Evolutionary conservation across 2,113 vertebrate species (phyloP).

Genomic region (Bubo blakistoni): DNA sequence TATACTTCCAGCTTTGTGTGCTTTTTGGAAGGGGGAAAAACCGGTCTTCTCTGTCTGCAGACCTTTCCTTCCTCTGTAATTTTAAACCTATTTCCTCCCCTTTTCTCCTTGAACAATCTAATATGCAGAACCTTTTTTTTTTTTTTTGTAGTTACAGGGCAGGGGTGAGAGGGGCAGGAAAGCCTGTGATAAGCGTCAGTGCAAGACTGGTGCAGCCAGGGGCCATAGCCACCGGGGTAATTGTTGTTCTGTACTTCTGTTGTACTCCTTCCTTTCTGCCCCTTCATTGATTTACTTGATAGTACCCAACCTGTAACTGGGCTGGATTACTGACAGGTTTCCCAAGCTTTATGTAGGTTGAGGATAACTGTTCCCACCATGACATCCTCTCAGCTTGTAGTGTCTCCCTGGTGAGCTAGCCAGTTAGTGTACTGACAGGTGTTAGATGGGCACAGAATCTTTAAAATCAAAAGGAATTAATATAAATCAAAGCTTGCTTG

Average conservation of each 20-base stretch:
- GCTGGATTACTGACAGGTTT: background rate
- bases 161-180: background rate
- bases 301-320: background rate
- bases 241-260: background rate
- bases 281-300: background rate
- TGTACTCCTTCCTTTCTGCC: background rate
- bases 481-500: background rate
- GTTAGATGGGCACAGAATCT: background rate
- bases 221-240: background rate
- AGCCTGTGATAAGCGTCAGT: background rate
- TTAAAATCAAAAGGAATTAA: background rate
- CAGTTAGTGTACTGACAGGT: background rate
- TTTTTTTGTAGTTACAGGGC: accelerated
- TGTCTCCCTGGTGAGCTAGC: background rate
- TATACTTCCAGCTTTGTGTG: background rate
- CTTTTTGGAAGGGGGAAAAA: background rate
- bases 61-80: conserved; percentile 41
- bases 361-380: background rate
- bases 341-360: background rate
- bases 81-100: conserved; percentile 33
- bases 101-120: background rate
- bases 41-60: background rate
- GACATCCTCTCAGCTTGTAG: background rate
- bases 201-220: background rate
- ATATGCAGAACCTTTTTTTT: background rate